Percentiles rank a stretch among this genome's conserved stretches.
phyloP scores from a whole-genome alignment of 2,113 vertebrate genomes.

The Chloropsis hardwickii region DNA sequence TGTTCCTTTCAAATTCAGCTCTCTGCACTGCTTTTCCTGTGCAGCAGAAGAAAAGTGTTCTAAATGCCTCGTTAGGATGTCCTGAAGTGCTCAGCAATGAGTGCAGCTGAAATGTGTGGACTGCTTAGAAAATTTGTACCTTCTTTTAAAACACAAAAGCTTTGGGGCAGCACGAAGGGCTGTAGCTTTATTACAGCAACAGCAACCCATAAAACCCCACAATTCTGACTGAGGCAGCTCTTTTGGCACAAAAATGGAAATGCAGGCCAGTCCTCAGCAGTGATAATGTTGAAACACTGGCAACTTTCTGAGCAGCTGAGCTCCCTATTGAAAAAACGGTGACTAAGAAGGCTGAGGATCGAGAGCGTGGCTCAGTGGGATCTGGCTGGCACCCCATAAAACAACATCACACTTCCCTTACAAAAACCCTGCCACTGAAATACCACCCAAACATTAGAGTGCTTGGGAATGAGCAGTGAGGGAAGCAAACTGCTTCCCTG shows the following conservation, averaged over 20 bases:
- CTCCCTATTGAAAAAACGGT: not conserved
- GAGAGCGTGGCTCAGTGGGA: slow-evolving; percentile 47
- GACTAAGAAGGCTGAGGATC: slow-evolving; percentile 20
- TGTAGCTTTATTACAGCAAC: not conserved
- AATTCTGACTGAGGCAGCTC: not conserved
- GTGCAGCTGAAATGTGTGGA: not conserved
- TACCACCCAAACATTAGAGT: slow-evolving; percentile 51
- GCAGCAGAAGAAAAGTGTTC: not conserved
- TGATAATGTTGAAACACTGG: not conserved
- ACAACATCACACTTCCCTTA: slow-evolving; percentile 54
- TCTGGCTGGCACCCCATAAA: slow-evolving; percentile 57
- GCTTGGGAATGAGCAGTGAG: slow-evolving; percentile 48
- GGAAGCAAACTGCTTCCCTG: slow-evolving; percentile 21
- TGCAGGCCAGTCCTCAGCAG: not conserved
- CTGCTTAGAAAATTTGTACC: not conserved
- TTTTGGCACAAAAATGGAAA: not conserved
- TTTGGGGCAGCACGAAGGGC: not conserved
- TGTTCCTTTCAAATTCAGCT: not conserved
- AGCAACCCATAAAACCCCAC: not conserved
- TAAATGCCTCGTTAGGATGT: not conserved
- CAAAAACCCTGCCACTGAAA: slow-evolving; percentile 39
- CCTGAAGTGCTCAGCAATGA: not conserved
- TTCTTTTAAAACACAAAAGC: not conserved
- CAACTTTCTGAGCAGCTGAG: slow-evolving; percentile 30
- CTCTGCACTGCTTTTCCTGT: not conserved